Conservation (phyloP, 2,797 vertebrate genomes). For the Pygocentrus nattereri region DNA sequence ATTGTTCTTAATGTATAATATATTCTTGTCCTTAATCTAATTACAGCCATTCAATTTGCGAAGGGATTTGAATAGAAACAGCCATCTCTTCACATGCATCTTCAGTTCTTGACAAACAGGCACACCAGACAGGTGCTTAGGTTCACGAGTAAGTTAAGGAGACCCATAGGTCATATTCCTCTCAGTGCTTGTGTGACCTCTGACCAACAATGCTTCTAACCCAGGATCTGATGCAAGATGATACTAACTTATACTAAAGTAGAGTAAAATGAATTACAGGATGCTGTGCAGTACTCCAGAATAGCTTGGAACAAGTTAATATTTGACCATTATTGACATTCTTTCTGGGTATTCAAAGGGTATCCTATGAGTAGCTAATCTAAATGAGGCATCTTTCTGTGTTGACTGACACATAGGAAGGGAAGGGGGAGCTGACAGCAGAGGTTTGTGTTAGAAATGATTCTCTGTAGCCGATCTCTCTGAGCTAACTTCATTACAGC, state of each 20-base stretch:
- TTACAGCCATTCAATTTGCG: neutral
- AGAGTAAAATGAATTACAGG: slow-evolving; percentile 4
- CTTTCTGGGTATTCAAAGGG: slow-evolving; percentile 5
- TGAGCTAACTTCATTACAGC: slow-evolving; percentile 25
- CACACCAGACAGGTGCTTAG: neutral
- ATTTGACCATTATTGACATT: slow-evolving; percentile 20
- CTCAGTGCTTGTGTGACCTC: slow-evolving; percentile 2
- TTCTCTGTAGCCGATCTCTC: slow-evolving; percentile 20
- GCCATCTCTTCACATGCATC: slow-evolving; percentile 1
- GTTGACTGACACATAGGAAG: slow-evolving; percentile 23
- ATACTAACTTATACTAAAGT: slow-evolving; percentile 7
- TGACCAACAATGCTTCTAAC: slow-evolving; percentile 8
- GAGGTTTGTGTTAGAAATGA: slow-evolving; percentile 27
- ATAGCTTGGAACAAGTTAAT: neutral
- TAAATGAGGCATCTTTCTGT: slow-evolving; percentile 34
- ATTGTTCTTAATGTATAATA: too few relatives aligned
- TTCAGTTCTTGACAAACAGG: neutral
- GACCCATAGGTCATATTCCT: neutral
- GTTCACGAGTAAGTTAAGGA: neutral
- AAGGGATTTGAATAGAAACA: neutral
- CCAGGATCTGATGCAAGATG: slow-evolving; percentile 9
- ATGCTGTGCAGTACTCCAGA: neutral
- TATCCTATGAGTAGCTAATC: slow-evolving; percentile 37
- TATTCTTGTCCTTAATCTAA: neutral
- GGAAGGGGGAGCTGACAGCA: slow-evolving; percentile 1